Evolutionary conservation across 2,888 invertebrate genomes (phyloP), one percentile per base, ranked within the genome.

Genomic region (Calameuta idolon): DNA sequence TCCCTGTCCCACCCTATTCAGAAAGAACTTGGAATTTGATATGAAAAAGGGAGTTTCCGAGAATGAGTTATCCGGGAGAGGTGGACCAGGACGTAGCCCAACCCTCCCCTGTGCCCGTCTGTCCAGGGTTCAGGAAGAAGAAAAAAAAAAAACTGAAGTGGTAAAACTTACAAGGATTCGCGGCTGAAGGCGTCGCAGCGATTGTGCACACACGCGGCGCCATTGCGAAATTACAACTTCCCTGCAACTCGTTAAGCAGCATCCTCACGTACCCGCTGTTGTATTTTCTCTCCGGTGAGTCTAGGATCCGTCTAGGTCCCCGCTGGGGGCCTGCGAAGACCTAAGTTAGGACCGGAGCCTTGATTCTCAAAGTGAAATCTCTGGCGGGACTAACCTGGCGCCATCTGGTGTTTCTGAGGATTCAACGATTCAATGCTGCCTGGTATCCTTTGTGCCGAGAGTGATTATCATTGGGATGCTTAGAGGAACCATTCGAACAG

Each of bases 11-110:
- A 68, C 34, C 35, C 69, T 78, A 69, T 69, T 73, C 35, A 11
- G 31, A 55, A n/a, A 78, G 75, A 75, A 73, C 75, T 75, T 68
- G 75, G 73, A 78, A 78, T 78, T 68, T 71, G 75, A 78, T 75
- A 78, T 78, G 73, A 76, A 75, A 78, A 31, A 55, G 23, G 23
- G 23, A 55, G 23, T 55, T 55, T 23, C 2, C 23, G 55, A 55
- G 55, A 23, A 23, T 23, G 55, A 23, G 40, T 55, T 55, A 55
- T 55, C 40, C 40, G 23, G 23, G 40, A 55, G 55, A 9, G 55
- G 23, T 55, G 23, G 9, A 9, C 12, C 0, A 37, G 34, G 34
- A 34, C 12, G 1, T 12, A 35, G 3, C 12, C 35, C 35, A 0
- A 35, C 12, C 3, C 34, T 34, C 1, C 34, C 34, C 33, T 33